Conservation (phyloP, 37 sponge, comb jelly and placozoan species). For the Haliclona indistincta region DNA sequence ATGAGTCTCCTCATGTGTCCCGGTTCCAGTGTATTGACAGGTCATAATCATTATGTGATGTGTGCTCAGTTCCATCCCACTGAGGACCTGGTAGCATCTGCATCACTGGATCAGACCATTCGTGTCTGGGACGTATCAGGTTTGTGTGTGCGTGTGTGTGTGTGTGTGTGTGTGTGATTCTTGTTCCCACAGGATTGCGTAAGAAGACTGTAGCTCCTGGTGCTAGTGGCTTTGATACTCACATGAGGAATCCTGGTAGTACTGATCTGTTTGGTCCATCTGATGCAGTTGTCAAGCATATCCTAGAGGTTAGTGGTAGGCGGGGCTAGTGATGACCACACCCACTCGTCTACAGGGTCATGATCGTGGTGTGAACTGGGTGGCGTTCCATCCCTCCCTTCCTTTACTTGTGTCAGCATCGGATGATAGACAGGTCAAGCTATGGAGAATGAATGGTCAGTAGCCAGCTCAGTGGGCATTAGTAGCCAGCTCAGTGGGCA, state of each 20-base stretch:
- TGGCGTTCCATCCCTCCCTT: constrained; percentile 90
- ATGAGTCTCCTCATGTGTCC: background rate
- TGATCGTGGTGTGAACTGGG: constrained; percentile 99
- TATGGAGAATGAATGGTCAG: constrained; percentile 97
- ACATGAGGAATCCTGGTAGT: constrained; percentile 48
- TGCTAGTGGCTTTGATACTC: constrained; percentile 54
- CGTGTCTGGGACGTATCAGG: constrained; percentile 98
- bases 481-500: background rate
- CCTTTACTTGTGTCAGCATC: constrained; percentile 94
- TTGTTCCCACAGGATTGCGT: constrained; percentile 58
- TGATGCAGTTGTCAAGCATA: constrained; percentile 91
- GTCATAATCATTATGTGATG: constrained; percentile 99
- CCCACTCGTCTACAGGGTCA: constrained; percentile 86
- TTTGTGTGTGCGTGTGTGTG: constrained; percentile 7
- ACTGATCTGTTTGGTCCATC: constrained; percentile 94
- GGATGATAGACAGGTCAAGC: constrained; percentile 97
- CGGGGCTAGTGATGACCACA: background rate
- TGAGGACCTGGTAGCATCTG: constrained; percentile 96
- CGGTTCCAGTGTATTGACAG: constrained; percentile 88
- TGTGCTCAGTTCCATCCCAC: constrained; percentile 99
- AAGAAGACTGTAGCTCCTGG: constrained; percentile 94
- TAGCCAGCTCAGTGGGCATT: background rate
- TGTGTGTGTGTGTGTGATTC: constrained; percentile 3
- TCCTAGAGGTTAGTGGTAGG: constrained; percentile 73
- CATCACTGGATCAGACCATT: constrained; percentile 95